Evolutionary conservation across 2,888 invertebrate species (phyloP).

Genomic region (Dermolepida albohirtum): DNA sequence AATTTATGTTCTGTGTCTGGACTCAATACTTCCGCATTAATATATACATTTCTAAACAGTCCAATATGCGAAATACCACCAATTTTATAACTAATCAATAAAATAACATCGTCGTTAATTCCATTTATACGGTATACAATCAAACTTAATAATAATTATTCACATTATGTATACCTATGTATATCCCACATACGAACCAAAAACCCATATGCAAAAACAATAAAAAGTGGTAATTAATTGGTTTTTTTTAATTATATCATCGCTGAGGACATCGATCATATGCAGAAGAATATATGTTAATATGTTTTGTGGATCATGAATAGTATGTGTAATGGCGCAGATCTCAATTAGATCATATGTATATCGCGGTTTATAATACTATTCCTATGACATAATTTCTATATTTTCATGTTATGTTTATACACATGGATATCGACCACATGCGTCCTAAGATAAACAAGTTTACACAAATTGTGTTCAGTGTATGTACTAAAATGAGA

Average conservation of each 20-base stretch:
- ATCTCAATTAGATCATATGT: constrained; percentile 30
- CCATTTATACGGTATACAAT: background rate
- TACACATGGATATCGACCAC: constrained; percentile 30
- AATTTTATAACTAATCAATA: no score
- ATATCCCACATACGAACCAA: constrained; percentile 25
- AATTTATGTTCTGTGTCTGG: no score
- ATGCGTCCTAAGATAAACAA: constrained; percentile 40
- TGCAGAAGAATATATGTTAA: constrained; percentile 19
- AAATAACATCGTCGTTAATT: no score
- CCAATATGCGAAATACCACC: no score
- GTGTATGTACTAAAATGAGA: constrained; percentile 30
- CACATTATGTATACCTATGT: background rate
- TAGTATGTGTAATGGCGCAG: constrained; percentile 7
- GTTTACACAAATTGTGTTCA: constrained; percentile 38
- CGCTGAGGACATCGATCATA: constrained; percentile 11
- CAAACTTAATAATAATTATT: constrained; percentile 1
- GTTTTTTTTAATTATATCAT: constrained; percentile 28
- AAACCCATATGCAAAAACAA: constrained; percentile 27
- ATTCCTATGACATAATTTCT: constrained; percentile 40
- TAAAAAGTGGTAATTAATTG: constrained; percentile 30
- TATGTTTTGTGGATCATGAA: constrained; percentile 26
- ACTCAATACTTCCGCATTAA: no score
- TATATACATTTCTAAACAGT: no score
- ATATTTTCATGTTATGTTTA: constrained; percentile 40
- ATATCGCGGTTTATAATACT: constrained; percentile 36